phyloP scores from a whole-genome alignment of 2,888 invertebrate genomes.

The Rhogogaster chlorosoma region DNA sequence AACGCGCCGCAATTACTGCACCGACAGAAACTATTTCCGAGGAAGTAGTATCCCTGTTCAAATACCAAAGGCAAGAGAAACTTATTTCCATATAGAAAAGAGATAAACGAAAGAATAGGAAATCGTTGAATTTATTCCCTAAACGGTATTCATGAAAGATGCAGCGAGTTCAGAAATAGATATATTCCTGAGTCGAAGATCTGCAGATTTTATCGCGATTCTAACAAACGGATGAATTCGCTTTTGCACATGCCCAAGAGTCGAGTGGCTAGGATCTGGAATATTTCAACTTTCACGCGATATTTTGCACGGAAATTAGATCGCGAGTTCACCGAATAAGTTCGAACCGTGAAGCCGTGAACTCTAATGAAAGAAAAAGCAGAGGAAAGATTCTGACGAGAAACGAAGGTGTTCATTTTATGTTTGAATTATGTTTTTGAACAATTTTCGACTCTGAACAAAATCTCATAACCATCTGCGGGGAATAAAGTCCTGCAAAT shows the following conservation, averaged over 20 bases:
- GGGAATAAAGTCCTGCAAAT: background rate
- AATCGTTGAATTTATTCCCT: no score
- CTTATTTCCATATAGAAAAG: background rate
- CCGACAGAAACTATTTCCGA: background rate
- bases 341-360: no score
- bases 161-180: background rate
- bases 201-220: background rate
- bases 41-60: background rate
- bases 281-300: no score
- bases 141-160: no score
- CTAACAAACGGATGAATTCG: background rate
- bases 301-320: no score
- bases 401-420: no score
- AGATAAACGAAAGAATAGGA: no score
- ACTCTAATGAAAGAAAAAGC: no score
- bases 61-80: background rate
- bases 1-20: background rate
- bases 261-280: background rate
- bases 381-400: no score
- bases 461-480: background rate
- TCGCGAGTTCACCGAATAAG: no score
- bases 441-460: no score
- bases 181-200: background rate
- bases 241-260: background rate
- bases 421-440: no score